Evolutionary conservation across 2,113 vertebrate genomes (phyloP), one percentile per base, ranked within the genome.

Genomic region (Ploceus nigricollis): DNA sequence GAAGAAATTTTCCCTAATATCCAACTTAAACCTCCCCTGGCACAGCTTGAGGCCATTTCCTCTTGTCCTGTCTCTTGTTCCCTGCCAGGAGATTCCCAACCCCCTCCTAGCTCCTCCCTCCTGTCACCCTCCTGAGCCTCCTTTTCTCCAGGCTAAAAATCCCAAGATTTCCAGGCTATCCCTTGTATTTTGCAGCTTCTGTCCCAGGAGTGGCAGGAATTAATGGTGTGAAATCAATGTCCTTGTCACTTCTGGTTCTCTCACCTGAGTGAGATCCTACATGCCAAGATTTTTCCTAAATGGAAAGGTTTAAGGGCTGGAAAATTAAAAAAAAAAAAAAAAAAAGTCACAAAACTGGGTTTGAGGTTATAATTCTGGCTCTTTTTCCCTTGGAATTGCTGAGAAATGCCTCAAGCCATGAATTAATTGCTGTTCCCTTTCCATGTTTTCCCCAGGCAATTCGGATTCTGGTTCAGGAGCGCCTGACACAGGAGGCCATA

Each of bases 401-500:
- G 7, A 51, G 77, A 53, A 69, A 39, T 54, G 15, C 78, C 20
- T 69, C 25, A 8, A 31, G 70, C 10, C 4, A 1, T 28, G 7
- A 44, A 39, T 79, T 65, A 65, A 82, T 90, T 42, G 3, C 54
- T 87, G 24, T 76, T 0, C 0, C 10, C 9, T 84, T 31, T 37
- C 5, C 33, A 2, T 93, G 70, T 93, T 54, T 45, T 85, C 68
- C 66, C 70, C 75, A 99, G 99, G 99, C 99, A 25, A 99, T 99
- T 94, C 98, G 99, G 24, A 99, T 99, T 89, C 98, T 99, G 95
- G 98, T 99, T 76, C 99, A 99, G 89, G 99, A 99, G 60, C 98
- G 99, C 53, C 96, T 99, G 95, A 99, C 98, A 3, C 98, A 99
- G 93, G 99, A 99, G 8, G 99, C 99, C 83, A 98, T 99, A 51